Conservation (phyloP, 2,113 vertebrate species). For the Falco punctatus region DNA sequence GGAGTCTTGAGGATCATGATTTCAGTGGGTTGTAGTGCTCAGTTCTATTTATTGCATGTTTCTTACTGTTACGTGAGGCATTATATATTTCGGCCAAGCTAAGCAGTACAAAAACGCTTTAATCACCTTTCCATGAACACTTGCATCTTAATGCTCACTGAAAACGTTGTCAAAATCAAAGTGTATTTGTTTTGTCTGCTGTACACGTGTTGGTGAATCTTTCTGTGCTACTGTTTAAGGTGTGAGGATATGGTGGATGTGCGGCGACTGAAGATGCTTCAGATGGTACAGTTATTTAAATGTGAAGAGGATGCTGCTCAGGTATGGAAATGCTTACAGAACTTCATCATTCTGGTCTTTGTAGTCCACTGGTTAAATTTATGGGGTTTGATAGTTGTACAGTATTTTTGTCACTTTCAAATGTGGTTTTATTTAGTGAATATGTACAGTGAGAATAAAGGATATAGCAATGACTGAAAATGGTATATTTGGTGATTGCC, state of each 20-base stretch:
- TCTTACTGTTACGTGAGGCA: not conserved
- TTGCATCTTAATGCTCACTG: not conserved
- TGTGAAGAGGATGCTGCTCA: constrained; percentile 97
- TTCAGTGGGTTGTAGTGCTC: not conserved
- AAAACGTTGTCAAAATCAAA: not conserved
- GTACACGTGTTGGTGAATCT: not conserved
- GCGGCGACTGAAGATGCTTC: constrained; percentile 95
- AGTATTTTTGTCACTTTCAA: not conserved
- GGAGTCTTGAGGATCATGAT: not conserved
- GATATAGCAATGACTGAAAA: not conserved
- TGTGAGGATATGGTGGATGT: constrained; percentile 95
- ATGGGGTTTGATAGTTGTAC: not conserved
- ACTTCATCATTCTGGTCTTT: not conserved
- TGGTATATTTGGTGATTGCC: not conserved
- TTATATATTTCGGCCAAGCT: not conserved
- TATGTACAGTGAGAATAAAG: not conserved
- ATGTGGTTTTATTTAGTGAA: not conserved
- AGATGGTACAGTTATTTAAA: constrained; percentile 99
- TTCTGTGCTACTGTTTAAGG: constrained; percentile 58
- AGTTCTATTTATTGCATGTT: not conserved
- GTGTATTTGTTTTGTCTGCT: not conserved
- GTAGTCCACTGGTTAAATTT: not conserved
- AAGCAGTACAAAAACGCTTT: not conserved
- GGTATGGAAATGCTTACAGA: constrained; percentile 62
- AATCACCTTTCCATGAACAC: not conserved